phyloP scores from a whole-genome alignment of 2,113 vertebrate genomes.

The Pogonocichla stellata region DNA sequence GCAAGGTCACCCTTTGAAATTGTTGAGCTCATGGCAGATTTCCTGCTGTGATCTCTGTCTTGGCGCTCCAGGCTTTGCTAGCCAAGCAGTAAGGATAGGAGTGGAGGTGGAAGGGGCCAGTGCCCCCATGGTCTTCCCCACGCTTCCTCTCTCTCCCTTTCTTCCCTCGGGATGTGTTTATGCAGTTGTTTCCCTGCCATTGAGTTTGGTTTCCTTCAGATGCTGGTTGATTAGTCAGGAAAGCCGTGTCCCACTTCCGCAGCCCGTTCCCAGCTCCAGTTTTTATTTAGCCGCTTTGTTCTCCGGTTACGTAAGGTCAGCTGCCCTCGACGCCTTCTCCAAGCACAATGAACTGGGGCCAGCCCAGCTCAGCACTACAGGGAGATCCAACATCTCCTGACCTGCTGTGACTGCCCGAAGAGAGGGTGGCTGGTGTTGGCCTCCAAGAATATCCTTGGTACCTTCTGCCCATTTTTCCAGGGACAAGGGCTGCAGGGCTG shows the following conservation, averaged over 20 bases:
- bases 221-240: constrained; percentile 21
- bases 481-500: neutral
- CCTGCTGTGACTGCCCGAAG: rapidly evolving
- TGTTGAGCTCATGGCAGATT: neutral
- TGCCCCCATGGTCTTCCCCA: neutral
- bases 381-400: rapidly evolving
- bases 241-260: constrained; percentile 40
- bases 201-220: constrained; percentile 49
- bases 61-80: neutral
- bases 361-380: neutral
- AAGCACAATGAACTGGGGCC: neutral
- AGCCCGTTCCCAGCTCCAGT: constrained; percentile 48
- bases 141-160: constrained; percentile 8
- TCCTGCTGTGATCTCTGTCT: neutral
- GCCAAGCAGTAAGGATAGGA: neutral
- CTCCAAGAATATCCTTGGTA: neutral
- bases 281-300: constrained; percentile 58
- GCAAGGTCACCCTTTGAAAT: neutral
- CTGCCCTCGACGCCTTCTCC: constrained; percentile 15
- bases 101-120: neutral
- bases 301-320: constrained; percentile 1
- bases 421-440: neutral
- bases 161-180: constrained; percentile 56
- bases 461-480: neutral
- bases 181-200: constrained; percentile 51